Evolutionary conservation across 2,113 vertebrate genomes (phyloP), one percentile per base, ranked within the genome.

Genomic region (Oriolus oriolus): DNA sequence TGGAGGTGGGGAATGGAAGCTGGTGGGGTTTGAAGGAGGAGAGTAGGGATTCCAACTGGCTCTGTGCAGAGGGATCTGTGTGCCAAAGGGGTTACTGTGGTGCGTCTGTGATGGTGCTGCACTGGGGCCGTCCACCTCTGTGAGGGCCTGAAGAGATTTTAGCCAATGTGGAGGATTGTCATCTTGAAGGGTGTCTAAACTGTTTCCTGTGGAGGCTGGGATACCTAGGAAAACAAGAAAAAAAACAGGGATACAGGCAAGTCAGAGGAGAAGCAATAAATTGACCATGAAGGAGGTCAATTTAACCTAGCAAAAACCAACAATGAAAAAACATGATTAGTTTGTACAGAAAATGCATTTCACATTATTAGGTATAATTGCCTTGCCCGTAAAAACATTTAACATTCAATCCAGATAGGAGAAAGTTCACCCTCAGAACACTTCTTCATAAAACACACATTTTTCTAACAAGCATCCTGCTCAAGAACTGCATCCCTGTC

Each of bases 111-210:
- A 97, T 16, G 98, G 98, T 0, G 98, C 98, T 88, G 99, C 98
- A 87, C 98, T 97, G 54, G 99, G 99, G 97, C 98, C 99, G 65
- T 99, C 99, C 98, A 99, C 98, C 97, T 99, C 99, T 98, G 99
- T 99, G 97, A 99, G 99, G 56, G 99, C 98, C 98, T 99, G 99
- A 94, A 99, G 98, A 96, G 99, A 99, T 97, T 99, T 99, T 96
- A 99, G 99, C 99, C 99, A 99, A 98, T 99, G 99, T 94, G 99
- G 99, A 69, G 99, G 99, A 98, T 99, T 99, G 98, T 99, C 99
- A 50, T 99, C 99, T 98, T 99, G 99, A 98, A 99, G 98, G 98
- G 98, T 98, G 98, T 99, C 99, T 99, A 99, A 98, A 99, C 98
- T 99, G 98, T 98, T 99, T 97, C 98, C 99, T 95, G 99, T 98